Conservation (phyloP, 2,113 vertebrate genomes). For the Nycticryphes semicollaris region DNA sequence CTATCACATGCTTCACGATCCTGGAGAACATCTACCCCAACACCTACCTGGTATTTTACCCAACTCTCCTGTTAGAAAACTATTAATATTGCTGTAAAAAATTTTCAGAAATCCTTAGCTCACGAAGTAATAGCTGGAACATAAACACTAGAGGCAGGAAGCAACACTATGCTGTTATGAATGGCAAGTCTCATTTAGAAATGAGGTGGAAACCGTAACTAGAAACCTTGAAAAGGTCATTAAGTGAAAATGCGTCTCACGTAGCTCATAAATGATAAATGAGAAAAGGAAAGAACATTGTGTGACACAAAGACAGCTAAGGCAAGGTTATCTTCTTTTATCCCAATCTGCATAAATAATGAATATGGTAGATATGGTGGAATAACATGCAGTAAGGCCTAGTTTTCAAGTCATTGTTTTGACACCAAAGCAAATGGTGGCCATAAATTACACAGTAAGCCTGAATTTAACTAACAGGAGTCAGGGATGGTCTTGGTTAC, state of each 20-base stretch:
- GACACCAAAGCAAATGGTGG: background rate
- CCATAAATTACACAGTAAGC: background rate
- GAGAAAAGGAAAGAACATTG: slow-evolving; percentile 78
- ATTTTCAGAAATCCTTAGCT: background rate
- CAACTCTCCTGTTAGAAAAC: background rate
- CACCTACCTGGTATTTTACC: background rate
- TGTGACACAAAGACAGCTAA: background rate
- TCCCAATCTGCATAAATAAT: slow-evolving; percentile 61
- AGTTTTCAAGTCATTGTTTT: background rate
- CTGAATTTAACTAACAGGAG: background rate
- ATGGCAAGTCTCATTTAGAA: slow-evolving; percentile 47
- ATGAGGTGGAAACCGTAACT: slow-evolving; percentile 78
- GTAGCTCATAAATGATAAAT: slow-evolving; percentile 77
- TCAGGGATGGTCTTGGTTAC: background rate
- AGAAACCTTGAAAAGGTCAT: slow-evolving; percentile 73
- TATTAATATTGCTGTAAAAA: background rate
- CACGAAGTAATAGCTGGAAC: background rate
- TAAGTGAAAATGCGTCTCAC: slow-evolving; percentile 72
- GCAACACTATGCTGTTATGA: background rate
- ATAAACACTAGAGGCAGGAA: slow-evolving; percentile 4
- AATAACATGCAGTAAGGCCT: background rate
- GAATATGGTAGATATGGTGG: slow-evolving; percentile 9
- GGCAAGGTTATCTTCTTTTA: slow-evolving; percentile 51
- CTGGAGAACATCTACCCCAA: background rate
- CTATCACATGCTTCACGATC: background rate